Evolutionary conservation across 92 coral and sea anemone species (phyloP), one percentile per base, ranked within the genome.

Genomic region (Heteractis magnifica): DNA sequence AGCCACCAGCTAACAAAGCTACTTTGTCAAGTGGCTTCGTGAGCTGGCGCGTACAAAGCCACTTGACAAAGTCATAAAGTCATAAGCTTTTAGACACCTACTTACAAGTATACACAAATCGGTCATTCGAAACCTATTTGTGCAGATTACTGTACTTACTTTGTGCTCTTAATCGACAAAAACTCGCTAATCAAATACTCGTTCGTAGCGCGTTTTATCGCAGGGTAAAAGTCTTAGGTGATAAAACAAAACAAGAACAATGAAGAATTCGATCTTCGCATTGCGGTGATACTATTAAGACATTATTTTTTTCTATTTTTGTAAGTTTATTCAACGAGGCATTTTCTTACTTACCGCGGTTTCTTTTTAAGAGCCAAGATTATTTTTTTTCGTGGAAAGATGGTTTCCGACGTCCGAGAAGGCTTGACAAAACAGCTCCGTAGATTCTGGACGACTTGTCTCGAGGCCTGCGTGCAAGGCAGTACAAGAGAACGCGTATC

Each of bases 401-500:
- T 34, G 44, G 44, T 34, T 21, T 1, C 50, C 8, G 20, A 48
- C 5, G 20, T 21, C 21, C 8, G 70, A 62, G 10, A 5, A 68
- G 34, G 44, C 73, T 68, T 68, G 49, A 68, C 13, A 48, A 68
- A 68, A 68, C 49, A 68, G 49, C 49, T 20, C 44, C 26, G 71
- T 19, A 64, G 26, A 18, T 20, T 68, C 44, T 68, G 18, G 9
- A 20, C 50, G 49, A 68, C 49, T 26, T 14, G 73, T 68, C 73
- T 68, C 44, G 49, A 23, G 49, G 3, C 50, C 73, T 68, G 11
- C 15, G 73, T 26, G 41, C 20, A 64, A 68, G 73, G 23, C 5
- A 64, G 73, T 79, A 49, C 64, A 64, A 48, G 41, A 23, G 65
- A 68, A 49, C 49, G 34, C 53, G 50, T 81, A 81, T 79, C 83